Conservation (phyloP, 2,888 invertebrate species). For the Lamellibrachia satsuma region DNA sequence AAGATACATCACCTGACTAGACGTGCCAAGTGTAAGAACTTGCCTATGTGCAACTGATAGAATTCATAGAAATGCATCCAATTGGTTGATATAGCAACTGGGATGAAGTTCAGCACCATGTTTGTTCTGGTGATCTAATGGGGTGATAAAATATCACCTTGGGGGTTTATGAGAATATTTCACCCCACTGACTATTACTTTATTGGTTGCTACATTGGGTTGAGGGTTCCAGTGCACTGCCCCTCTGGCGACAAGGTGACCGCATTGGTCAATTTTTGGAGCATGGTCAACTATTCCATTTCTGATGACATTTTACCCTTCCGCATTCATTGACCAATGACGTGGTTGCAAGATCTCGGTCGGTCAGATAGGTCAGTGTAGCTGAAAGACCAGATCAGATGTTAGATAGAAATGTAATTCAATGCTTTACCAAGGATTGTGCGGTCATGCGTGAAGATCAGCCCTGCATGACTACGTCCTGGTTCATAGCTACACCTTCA, state of each 20-base stretch:
- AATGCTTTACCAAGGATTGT: neutral
- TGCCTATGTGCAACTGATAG: neutral
- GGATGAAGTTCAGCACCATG: neutral
- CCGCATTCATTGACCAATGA: neutral
- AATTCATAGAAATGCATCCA: neutral
- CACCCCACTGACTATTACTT: neutral
- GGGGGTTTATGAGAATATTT: neutral
- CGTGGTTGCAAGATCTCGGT: neutral
- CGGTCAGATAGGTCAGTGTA: neutral
- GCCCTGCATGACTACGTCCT: neutral
- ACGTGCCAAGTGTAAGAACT: no score
- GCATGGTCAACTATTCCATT: neutral
- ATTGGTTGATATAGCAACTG: neutral
- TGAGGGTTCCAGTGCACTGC: neutral
- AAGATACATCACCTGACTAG: no score
- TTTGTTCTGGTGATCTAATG: neutral
- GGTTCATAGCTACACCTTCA: neutral
- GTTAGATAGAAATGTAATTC: neutral
- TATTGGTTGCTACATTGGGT: neutral
- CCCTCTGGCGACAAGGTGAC: neutral
- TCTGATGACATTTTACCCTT: neutral
- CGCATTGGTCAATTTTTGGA: neutral
- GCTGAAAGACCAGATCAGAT: neutral
- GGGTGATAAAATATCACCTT: neutral
- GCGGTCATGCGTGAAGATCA: neutral